phyloP scores from a whole-genome alignment of 1,140 invertebrate species.

The Luehdorfia chinensis region DNA sequence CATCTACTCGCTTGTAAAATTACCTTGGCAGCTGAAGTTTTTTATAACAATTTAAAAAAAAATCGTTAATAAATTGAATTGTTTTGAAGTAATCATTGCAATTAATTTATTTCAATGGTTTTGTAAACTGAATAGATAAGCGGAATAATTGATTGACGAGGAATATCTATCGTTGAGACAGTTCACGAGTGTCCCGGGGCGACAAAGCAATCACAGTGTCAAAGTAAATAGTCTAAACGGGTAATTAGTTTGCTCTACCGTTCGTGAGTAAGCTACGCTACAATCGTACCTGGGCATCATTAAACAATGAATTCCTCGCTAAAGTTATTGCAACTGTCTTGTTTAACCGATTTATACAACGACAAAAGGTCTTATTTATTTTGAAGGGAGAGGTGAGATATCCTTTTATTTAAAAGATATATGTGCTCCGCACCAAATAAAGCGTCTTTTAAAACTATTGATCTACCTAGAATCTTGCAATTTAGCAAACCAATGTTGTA shows the following conservation, averaged over 20 bases:
- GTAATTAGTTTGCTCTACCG: slow-evolving; percentile 65
- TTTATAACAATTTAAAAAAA: too few relatives aligned
- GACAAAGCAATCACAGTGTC: slow-evolving; percentile 54
- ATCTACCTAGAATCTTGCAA: too few relatives aligned
- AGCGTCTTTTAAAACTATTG: background rate
- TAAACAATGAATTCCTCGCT: slow-evolving; percentile 15
- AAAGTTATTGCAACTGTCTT: slow-evolving; percentile 8
- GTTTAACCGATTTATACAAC: slow-evolving; percentile 16
- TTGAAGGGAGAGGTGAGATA: background rate
- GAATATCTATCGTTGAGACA: slow-evolving; percentile 15
- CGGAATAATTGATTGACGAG: slow-evolving; percentile 8
- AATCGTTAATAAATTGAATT: too few relatives aligned
- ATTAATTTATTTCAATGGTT: too few relatives aligned
- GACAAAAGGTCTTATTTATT: slow-evolving; percentile 15
- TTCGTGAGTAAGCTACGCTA: slow-evolving; percentile 24
- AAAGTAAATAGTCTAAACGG: slow-evolving; percentile 63
- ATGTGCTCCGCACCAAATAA: slow-evolving; percentile 16
- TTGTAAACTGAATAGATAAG: slow-evolving; percentile 4
- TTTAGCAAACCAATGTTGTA: too few relatives aligned
- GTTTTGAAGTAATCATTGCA: too few relatives aligned
- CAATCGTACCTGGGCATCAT: slow-evolving; percentile 23
- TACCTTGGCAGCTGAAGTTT: too few relatives aligned
- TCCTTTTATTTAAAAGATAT: slow-evolving; percentile 15
- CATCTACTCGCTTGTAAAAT: too few relatives aligned
- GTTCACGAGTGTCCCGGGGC: slow-evolving; percentile 28